Base-by-base conservation (phyloP, 2,888 invertebrate species). In the Rutpela maculata region DNA sequence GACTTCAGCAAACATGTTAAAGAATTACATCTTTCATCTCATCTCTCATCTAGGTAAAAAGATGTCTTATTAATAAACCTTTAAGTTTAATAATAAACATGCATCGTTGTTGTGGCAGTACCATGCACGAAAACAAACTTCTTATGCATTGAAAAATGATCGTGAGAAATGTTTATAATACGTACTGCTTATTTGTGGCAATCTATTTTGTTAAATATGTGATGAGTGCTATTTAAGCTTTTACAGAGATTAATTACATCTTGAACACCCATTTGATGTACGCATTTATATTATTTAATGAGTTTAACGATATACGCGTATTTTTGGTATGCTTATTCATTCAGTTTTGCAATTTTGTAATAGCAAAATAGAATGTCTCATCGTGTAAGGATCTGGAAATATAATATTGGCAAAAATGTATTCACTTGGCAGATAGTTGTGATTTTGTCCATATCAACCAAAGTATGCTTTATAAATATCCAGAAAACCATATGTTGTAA, bases 171-270 rank as follows among this genome's bases (percentile, higher is more conserved):
- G 59, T 59, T 59, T 55, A 7, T 17, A 15, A 43, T 67, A 26
- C 50, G 55, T 26, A 26, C n/a, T n/a, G 19, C 55, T 50, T 38
- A 31, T 43, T 72, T 18, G 60, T 18, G 72, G 62, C 72, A 50
- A 38, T 72, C 18, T 55, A 11, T 63, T 38, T 22, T 50, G 63
- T 50, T 62, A 72, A 19, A 62, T 31, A 19, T 12, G 57, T 38
- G 55, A 55, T 63, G 72, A 55, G 50, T 62, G 43, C 31, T 70
- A 63, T 55, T 60, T 38, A 60, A 12, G 38, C 43, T 59, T 69
- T 70, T 72, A 50, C 63, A 63, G 31, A 72, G 22, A 72, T 72
- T 72, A 63, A 72, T 71, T 62, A n/a, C 55, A 55, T 26, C 35
- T n/a, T 26, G 63, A 35, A 72, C 72, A 50, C 72, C 72, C 43